Evolutionary conservation across 2,888 invertebrate genomes (phyloP).

Genomic region (Pyrgus malvae): DNA sequence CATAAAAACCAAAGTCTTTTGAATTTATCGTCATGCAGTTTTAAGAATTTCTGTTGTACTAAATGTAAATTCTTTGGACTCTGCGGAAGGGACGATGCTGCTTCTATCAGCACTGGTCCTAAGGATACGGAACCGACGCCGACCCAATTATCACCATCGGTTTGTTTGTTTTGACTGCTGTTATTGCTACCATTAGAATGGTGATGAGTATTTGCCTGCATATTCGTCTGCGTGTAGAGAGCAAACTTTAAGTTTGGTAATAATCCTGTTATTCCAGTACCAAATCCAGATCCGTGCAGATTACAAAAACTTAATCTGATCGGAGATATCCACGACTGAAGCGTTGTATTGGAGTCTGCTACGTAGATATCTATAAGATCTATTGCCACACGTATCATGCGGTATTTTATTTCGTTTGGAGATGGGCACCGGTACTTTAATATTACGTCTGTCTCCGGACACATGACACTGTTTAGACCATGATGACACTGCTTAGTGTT

Average conservation of each 20-base stretch:
- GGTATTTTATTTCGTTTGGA: constrained; percentile 94
- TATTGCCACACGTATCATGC: constrained; percentile 93
- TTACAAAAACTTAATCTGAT: constrained; percentile 95
- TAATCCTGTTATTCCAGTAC: constrained; percentile 93
- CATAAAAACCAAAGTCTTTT: constrained; percentile 97
- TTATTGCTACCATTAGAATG: constrained; percentile 78
- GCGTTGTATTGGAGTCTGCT: constrained; percentile 93
- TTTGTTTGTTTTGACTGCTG: constrained; percentile 55
- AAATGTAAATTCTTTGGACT: constrained; percentile 89
- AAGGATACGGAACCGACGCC: constrained; percentile 95
- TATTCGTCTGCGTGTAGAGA: constrained; percentile 85
- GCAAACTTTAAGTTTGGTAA: constrained; percentile 86
- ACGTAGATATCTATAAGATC: constrained; percentile 95
- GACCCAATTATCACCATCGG: constrained; percentile 89
- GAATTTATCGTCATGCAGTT: constrained; percentile 90
- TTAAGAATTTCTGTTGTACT: constrained; percentile 91
- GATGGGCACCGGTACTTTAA: constrained; percentile 90
- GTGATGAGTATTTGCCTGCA: constrained; percentile 77
- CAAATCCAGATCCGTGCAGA: constrained; percentile 95
- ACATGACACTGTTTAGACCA: constrained; percentile 86
- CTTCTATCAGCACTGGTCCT: constrained; percentile 94
- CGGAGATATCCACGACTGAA: constrained; percentile 94
- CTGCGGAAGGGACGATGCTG: constrained; percentile 90
- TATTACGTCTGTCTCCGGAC: constrained; percentile 85
- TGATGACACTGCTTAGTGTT: constrained; percentile 90